Evolutionary conservation across 2,888 invertebrate species (phyloP).

Genomic region (Dicyrtomina minuta): DNA sequence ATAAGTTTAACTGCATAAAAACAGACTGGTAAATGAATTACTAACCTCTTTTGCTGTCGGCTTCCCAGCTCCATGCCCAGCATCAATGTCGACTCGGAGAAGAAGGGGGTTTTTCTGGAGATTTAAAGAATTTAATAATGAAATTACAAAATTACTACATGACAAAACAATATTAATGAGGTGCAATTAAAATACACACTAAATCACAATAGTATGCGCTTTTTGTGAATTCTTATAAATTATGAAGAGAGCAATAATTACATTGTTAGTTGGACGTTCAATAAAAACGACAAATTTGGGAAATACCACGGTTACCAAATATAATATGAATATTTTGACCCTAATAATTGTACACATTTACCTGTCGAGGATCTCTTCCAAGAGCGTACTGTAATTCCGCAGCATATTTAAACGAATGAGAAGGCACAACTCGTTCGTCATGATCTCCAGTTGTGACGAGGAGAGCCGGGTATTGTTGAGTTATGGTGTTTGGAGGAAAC

Average conservation of each 20-base stretch:
- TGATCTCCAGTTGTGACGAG: constrained; percentile 95
- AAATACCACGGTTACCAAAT: too few species aligned
- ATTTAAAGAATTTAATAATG: constrained; percentile 18
- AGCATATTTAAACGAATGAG: constrained; percentile 93
- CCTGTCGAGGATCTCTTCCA: constrained; percentile 64
- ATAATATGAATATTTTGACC: too few species aligned
- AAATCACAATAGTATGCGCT: too few species aligned
- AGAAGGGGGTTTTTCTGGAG: constrained; percentile 77
- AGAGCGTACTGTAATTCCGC: constrained; percentile 82
- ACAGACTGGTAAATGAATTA: too few species aligned
- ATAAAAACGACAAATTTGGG: too few species aligned
- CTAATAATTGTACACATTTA: constrained; percentile 49
- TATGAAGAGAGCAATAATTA: too few species aligned
- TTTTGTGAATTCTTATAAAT: too few species aligned
- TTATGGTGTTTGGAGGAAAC: constrained; percentile 62
- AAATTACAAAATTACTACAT: constrained; percentile 19
- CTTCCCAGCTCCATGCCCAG: constrained; percentile 96
- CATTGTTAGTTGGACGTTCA: too few species aligned
- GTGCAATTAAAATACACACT: too few species aligned
- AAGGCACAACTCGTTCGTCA: constrained; percentile 96
- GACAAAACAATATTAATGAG: background rate
- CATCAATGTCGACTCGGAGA: constrained; percentile 87
- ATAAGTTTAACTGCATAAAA: too few species aligned
- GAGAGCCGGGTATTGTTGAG: constrained; percentile 82
- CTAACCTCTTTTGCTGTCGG: constrained; percentile 92